Evolutionary conservation across 2,113 vertebrate species (phyloP), one percentile per base, ranked within the genome.

Genomic region (Perca fluviatilis): DNA sequence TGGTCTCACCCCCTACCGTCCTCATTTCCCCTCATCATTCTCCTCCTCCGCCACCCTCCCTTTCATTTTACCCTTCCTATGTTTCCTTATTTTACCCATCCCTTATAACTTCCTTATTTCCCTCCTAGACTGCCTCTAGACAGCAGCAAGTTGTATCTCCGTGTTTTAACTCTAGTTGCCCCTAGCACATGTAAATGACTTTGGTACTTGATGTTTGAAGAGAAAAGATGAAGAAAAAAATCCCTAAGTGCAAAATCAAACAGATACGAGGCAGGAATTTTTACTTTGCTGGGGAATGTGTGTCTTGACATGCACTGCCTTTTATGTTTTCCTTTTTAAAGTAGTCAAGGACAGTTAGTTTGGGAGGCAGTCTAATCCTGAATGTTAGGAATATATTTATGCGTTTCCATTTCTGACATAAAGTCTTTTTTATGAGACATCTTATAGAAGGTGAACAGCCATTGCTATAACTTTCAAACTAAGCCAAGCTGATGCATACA

Each of bases 241-340:
- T 94, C 94, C 95, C 93, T 91, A 95, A 96, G 94, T 96, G 87
- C 89, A 93, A 96, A 96, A 96, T 96, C 95, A 95, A 96, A 96
- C 91, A 95, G 92, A 95, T 95, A 96, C 95, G 86, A 96, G 82
- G 81, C 94, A 95, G 80, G 75, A 91, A 93, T 91, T 78, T 94
- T 95, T 91, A 87, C 77, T 95, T 94, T 95, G 92, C 93, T 88
- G 92, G 92, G 91, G 92, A 96, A 95, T 92, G 91, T 94, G 91
- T 88, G 88, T 94, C 92, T 95, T 95, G 90, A 95, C 91, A 94
- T 93, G 86, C 89, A 81, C 83, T 90, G 90, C 83, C 91, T 96
- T 95, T 96, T 93, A 95, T 95, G 94, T 93, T 93, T 92, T 82
- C 36, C 79, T 91, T 95, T 43, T 95, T 94, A 93, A 95, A 93